phyloP scores from a whole-genome alignment of 2,113 vertebrate species.

The Lethenteron camtschaticum region DNA sequence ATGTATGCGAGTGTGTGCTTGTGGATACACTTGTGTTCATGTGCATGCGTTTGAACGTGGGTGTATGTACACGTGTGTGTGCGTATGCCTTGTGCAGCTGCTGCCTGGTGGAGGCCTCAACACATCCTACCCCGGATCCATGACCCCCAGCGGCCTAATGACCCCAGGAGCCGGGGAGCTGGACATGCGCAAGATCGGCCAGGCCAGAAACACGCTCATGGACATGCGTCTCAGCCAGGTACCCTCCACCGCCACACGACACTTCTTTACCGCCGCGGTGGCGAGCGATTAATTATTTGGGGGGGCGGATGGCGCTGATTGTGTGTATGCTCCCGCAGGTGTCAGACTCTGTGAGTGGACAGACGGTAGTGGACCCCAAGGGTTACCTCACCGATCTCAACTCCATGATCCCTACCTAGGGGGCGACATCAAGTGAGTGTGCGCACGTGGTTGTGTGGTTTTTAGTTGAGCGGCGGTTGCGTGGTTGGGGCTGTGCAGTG shows the following conservation, averaged over 20 bases:
- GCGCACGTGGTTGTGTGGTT: no score
- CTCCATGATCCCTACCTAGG: slow-evolving; percentile 97
- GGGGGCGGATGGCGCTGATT: background rate
- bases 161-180: slow-evolving; percentile 75
- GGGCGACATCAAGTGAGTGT: slow-evolving; percentile 79
- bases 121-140: slow-evolving; percentile 71
- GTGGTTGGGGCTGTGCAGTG: no score
- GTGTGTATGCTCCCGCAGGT: slow-evolving; percentile 28
- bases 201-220: slow-evolving; percentile 94
- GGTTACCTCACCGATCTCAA: slow-evolving; percentile 92
- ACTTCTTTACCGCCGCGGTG: no score
- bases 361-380: slow-evolving; percentile 92
- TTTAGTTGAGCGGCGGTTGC: no score
- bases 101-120: slow-evolving; percentile 44
- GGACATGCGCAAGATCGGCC: slow-evolving; percentile 97
- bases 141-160: slow-evolving; percentile 71
- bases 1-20: no score
- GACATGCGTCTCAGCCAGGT: slow-evolving; percentile 98
- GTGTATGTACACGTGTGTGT: no score
- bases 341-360: slow-evolving; percentile 86
- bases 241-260: background rate
- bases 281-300: background rate
- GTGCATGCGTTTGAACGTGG: no score
- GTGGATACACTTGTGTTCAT: no score
- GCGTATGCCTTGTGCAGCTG: no score